Percentiles rank a stretch among this genome's conserved stretches.
Conservation (phyloP, 2,888 invertebrate species). For the Cotesia congregata region DNA sequence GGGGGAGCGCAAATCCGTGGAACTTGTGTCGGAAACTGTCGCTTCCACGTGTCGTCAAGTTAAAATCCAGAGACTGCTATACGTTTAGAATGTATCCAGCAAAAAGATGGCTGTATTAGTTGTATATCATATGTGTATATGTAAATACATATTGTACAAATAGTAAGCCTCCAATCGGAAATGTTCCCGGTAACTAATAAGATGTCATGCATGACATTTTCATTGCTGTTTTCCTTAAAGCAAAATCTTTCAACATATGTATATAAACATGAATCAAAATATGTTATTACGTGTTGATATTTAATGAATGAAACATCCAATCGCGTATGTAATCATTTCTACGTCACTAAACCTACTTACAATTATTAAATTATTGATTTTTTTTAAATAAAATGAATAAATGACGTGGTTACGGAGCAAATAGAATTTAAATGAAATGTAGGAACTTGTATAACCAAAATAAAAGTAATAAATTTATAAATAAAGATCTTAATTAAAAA, state of each 20-base stretch:
- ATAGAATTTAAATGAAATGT: background rate
- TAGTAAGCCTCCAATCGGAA: background rate
- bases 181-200: constrained; percentile 5
- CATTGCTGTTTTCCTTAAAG: constrained; percentile 12
- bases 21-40: constrained; percentile 16
- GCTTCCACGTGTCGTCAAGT: constrained; percentile 13
- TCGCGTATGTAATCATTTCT: background rate
- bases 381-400: too few relatives aligned
- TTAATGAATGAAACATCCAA: background rate
- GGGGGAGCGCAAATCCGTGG: constrained; percentile 12
- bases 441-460: background rate
- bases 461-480: background rate
- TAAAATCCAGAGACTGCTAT: constrained; percentile 1
- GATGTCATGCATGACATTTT: constrained; percentile 5
- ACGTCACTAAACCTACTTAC: background rate
- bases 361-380: too few relatives aligned
- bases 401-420: background rate
- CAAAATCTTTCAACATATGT: constrained; percentile 5
- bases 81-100: background rate
- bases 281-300: background rate
- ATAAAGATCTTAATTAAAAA: background rate
- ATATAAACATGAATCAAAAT: background rate
- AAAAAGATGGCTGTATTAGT: background rate
- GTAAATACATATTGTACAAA: background rate
- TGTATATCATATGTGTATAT: background rate